Conservation (phyloP, 2,113 vertebrate species). For the Lagenorhynchus albirostris region DNA sequence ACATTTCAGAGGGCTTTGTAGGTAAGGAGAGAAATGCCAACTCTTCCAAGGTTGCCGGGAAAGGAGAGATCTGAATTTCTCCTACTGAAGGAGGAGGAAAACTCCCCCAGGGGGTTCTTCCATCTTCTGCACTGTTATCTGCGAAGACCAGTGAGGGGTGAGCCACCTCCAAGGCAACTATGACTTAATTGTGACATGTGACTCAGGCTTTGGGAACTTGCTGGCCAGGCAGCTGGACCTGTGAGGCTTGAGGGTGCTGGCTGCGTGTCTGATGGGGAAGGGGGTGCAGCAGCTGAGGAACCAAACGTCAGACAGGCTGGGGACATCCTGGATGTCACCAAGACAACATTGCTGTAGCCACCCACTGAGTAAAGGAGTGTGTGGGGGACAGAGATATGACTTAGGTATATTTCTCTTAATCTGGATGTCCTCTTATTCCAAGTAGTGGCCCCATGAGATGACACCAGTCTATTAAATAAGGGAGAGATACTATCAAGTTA, state of each 20-base stretch:
- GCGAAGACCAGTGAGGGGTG: constrained; percentile 10
- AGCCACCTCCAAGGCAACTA: constrained; percentile 66
- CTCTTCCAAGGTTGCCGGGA: background rate
- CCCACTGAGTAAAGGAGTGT: background rate
- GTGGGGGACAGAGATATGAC: background rate
- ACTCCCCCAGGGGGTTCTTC: background rate
- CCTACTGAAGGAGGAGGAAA: background rate
- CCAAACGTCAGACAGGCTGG: constrained; percentile 60
- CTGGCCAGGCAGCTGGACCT: constrained; percentile 82
- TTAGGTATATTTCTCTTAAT: background rate
- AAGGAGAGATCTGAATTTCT: background rate
- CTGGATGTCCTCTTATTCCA: background rate
- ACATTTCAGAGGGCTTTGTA: background rate
- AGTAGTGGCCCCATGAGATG: background rate
- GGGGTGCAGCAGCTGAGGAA: constrained; percentile 74
- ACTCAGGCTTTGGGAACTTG: constrained; percentile 85
- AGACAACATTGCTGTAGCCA: background rate
- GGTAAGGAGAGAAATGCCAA: background rate
- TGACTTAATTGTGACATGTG: constrained; percentile 86
- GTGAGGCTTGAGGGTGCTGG: constrained; percentile 80
- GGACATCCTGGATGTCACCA: constrained; percentile 8
- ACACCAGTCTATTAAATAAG: background rate
- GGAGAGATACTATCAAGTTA: background rate
- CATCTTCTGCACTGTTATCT: background rate
- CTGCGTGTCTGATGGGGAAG: constrained; percentile 78